These are phyloP conservation scores for Orbicella faveolata DNA, from an alignment of 64 coral and sea anemone genomes.

Conservation along the genomic window DNA sequence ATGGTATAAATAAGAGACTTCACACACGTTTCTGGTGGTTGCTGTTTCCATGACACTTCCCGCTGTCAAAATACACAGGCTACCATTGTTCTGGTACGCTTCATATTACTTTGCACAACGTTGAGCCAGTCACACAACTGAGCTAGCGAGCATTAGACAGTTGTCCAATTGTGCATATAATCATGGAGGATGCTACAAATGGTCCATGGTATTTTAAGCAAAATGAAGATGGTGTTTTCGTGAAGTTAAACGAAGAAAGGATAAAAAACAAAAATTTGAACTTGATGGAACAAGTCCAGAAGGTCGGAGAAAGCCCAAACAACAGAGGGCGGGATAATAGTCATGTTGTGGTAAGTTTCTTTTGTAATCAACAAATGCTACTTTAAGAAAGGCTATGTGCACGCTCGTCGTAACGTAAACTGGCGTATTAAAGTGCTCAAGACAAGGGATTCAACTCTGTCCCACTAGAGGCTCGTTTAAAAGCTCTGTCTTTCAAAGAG, in stretches of 20 bases:
- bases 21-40: too few species aligned
- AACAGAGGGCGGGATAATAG: background rate
- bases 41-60: background rate
- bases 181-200: background rate
- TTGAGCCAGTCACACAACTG: background rate
- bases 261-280: background rate
- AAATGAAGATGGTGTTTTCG: conserved; percentile 9
- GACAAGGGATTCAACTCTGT: too few species aligned
- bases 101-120: background rate
- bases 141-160: background rate
- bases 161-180: background rate
- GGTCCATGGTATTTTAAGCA: background rate
- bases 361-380: too few species aligned
- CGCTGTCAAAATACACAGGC: background rate
- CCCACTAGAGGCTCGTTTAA: too few species aligned
- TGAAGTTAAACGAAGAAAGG: conserved; percentile 4
- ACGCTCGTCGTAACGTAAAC: too few species aligned
- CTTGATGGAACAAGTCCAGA: background rate
- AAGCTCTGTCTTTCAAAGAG: background rate
- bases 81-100: background rate
- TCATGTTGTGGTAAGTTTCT: conserved; percentile 13
- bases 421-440: too few species aligned
- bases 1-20: too few species aligned
- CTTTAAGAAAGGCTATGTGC: background rate
- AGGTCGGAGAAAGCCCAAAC: background rate